Percentiles rank a stretch among this genome's conserved stretches.
Evolutionary conservation across 2,113 vertebrate species (phyloP).

Genomic region (Thymallus thymallus): DNA sequence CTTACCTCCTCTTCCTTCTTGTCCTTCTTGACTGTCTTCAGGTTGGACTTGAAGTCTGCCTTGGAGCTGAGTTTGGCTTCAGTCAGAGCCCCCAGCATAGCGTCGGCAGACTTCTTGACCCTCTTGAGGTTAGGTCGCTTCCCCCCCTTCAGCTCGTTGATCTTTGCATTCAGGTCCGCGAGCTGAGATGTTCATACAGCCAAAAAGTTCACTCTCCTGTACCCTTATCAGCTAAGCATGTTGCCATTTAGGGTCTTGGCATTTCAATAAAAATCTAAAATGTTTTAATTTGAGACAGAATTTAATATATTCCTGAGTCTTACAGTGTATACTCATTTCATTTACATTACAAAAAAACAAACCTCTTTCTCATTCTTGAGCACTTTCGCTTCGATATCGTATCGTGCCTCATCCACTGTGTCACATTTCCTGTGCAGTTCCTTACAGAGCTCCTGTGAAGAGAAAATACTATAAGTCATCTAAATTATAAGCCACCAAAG

Average conservation of each 20-base stretch:
- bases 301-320: no score
- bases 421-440: constrained; percentile 70
- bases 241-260: no score
- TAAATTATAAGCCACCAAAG: constrained; percentile 39
- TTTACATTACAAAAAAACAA: constrained; percentile 67
- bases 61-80: constrained; percentile 63
- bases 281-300: no score
- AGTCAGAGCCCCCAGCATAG: constrained; percentile 57
- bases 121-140: constrained; percentile 58
- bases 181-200: constrained; percentile 39
- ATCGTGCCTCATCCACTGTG: constrained; percentile 65
- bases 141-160: constrained; percentile 62
- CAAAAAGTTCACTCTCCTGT: no score
- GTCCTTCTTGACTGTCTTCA: constrained; percentile 61
- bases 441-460: constrained; percentile 62
- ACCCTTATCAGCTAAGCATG: no score
- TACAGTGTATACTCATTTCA: constrained; percentile 28
- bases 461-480: constrained; percentile 33
- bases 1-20: constrained; percentile 70
- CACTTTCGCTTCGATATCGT: constrained; percentile 69
- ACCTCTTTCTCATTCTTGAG: constrained; percentile 66
- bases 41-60: constrained; percentile 46
- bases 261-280: no score
- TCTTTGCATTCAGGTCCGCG: constrained; percentile 53
- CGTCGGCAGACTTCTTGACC: constrained; percentile 60